A percentile compares a stretch with the other conserved stretches of the same genome.
Evolutionary conservation across 2,797 vertebrate species (phyloP).

Genomic region (Pseudochaenichthys georgianus): DNA sequence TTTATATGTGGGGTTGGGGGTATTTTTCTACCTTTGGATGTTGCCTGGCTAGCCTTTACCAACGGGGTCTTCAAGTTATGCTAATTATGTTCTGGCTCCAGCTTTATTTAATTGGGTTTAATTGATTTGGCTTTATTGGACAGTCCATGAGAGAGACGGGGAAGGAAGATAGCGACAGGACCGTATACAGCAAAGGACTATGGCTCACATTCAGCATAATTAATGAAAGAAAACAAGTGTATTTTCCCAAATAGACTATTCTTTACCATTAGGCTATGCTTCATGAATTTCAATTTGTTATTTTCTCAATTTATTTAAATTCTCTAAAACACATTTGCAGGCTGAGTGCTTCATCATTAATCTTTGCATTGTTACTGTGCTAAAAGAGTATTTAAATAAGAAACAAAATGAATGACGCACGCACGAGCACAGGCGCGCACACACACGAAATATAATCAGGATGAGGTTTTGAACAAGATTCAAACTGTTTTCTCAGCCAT

Average conservation of each 20-base stretch:
- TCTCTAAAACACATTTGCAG: not conserved
- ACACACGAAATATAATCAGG: constrained; percentile 34
- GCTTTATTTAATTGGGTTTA: not conserved
- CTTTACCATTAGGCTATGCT: not conserved
- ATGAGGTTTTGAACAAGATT: constrained; percentile 65
- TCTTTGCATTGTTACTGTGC: not conserved
- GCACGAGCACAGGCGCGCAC: not conserved
- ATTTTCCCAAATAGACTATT: not conserved
- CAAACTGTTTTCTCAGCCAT: constrained; percentile 68
- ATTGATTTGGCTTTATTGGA: too few relatives aligned
- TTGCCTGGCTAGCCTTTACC: not conserved
- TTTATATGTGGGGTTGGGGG: not conserved
- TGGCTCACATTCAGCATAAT: too few relatives aligned
- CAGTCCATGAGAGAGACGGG: too few relatives aligned
- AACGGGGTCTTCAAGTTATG: not conserved
- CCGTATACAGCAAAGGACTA: too few relatives aligned
- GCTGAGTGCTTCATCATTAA: not conserved
- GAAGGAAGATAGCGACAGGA: too few relatives aligned
- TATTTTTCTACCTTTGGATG: not conserved
- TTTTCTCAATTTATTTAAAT: not conserved
- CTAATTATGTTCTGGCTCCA: not conserved
- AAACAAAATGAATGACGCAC: not conserved
- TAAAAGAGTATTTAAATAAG: not conserved
- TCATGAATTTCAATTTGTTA: not conserved
- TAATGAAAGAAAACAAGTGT: not conserved